Base-by-base conservation (phyloP, 2,113 vertebrate species). In the Ornithorhynchus anatinus region DNA sequence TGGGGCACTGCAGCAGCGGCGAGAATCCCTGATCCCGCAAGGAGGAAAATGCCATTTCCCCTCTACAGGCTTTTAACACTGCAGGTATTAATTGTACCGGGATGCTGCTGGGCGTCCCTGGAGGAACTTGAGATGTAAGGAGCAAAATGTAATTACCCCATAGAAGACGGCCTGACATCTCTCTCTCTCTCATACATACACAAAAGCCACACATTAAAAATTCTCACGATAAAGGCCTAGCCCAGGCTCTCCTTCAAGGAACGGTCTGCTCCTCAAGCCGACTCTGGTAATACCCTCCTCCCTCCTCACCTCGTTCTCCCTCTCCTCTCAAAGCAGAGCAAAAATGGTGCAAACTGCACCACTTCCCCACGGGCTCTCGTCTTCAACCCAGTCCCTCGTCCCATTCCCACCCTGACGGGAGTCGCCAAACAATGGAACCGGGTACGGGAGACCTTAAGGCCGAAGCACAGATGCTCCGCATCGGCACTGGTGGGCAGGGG, bases 21-120 rank as follows among this genome's bases (percentile, higher is more conserved):
- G 69, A 32, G 40, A 59, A 37, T 37, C 52, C 51, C 65, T 7
- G 33, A 53, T 71, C 64, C 45, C 63, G 5, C 65, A 13, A 72
- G 58, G 47, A 66, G 74, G 62, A 73, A 75, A 82, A 74, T 62
- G 76, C 73, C 71, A 29, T 68, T 79, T 68, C 72, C 65, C 68
- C 48, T 48, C 81, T 20, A 51, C 69, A 37, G 25, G 72, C 79
- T 75, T 64, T 59, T 36, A 65, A 70, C 61, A 59, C 84, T 77
- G 84, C 83, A 76, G 86, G 79, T 69, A 40, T 58, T 56, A 39
- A 52, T 53, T 32, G 31, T 29, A 44, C 20, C 58, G 19, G 0
- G 64, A 61, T 59, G 62, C 64, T n/a, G 59, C 59, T 36, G 54
- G 15, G 36, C 33, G 62, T 69, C 80, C 75, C 82, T 32, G 15